phyloP scores from a whole-genome alignment of 1,140 invertebrate genomes.

The Sycophila sp. region DNA sequence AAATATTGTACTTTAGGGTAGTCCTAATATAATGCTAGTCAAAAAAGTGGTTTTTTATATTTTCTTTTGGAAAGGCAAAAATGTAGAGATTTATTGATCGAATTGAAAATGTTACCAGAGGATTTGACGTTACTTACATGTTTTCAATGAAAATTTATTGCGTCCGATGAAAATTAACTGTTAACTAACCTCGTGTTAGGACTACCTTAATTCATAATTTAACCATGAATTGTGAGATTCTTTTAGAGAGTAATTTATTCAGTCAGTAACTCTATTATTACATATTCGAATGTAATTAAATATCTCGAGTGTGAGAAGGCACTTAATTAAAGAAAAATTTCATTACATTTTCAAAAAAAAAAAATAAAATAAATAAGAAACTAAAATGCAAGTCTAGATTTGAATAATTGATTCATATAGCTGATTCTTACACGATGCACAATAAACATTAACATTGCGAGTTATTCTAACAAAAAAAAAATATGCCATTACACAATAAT shows the following conservation, averaged over 20 bases:
- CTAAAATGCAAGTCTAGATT: too few species aligned
- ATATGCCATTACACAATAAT: conserved; percentile 32
- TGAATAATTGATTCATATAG: too few species aligned
- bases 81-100: background rate
- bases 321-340: too few species aligned
- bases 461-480: conserved; percentile 19
- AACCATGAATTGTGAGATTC: background rate
- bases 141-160: too few species aligned
- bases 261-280: background rate
- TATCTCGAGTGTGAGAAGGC: too few species aligned
- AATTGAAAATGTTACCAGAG: background rate
- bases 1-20: conserved; percentile 25
- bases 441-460: background rate
- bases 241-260: background rate
- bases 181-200: conserved; percentile 26
- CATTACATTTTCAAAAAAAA: too few species aligned
- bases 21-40: conserved; percentile 38
- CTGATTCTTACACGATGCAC: too few species aligned
- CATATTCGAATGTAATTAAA: too few species aligned
- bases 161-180: background rate
- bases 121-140: too few species aligned
- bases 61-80: background rate
- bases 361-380: too few species aligned
- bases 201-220: conserved; percentile 35
- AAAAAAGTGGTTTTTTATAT: conserved; percentile 8